Evolutionary conservation across 2,113 vertebrate species (phyloP).

Genomic region (Rhinolophus sinicus): DNA sequence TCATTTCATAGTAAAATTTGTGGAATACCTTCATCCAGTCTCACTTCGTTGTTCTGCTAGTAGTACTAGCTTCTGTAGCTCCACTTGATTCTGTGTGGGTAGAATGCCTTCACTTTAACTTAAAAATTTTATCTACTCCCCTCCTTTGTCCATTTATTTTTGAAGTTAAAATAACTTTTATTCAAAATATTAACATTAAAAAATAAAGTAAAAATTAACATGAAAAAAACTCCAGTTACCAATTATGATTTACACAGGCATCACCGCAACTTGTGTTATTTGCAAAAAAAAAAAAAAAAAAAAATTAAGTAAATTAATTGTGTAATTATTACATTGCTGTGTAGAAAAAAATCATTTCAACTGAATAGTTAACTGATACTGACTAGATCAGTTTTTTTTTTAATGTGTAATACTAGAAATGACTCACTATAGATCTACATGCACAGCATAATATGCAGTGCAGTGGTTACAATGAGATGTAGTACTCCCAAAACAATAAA

Average conservation of each 20-base stretch:
- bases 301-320: background rate
- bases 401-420: background rate
- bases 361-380: constrained; percentile 1
- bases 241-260: background rate
- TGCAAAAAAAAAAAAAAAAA: background rate
- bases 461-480: background rate
- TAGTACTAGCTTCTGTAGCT: background rate
- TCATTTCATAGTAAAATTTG: background rate
- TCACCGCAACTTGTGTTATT: constrained; percentile 2
- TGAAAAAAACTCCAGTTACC: background rate
- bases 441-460: background rate
- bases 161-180: background rate
- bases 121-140: background rate
- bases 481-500: background rate
- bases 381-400: background rate
- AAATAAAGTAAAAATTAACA: background rate
- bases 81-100: background rate
- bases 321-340: background rate
- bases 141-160: background rate
- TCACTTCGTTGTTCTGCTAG: background rate
- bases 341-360: background rate
- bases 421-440: background rate
- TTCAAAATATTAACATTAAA: background rate
- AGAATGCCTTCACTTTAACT: constrained; percentile 9
- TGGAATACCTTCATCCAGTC: background rate